Evolutionary conservation across 2,113 vertebrate species (phyloP).

Genomic region (Potamarius usumacintae): DNA sequence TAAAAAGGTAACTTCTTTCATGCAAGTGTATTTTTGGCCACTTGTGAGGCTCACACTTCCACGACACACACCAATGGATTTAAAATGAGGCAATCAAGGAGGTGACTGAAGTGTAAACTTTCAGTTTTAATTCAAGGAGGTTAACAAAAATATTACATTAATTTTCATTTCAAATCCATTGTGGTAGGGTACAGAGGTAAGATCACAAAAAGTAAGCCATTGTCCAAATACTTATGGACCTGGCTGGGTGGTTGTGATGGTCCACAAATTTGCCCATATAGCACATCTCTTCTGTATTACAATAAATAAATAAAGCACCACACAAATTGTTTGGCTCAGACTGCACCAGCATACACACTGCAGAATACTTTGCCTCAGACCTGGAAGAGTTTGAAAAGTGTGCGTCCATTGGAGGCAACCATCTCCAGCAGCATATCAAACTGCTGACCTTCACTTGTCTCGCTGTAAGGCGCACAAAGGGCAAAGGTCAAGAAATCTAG

Average conservation of each 20-base stretch:
- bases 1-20: too few relatives aligned
- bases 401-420: constrained; percentile 93
- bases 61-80: too few relatives aligned
- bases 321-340: not conserved
- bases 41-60: too few relatives aligned
- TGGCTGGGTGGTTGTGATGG: not conserved
- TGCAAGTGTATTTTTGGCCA: too few relatives aligned
- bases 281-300: not conserved
- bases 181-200: not conserved
- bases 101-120: too few relatives aligned
- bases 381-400: constrained; percentile 97
- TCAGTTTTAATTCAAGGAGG: too few relatives aligned
- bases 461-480: constrained; percentile 98
- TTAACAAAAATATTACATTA: too few relatives aligned
- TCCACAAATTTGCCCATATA: not conserved
- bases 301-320: not conserved
- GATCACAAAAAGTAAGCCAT: not conserved
- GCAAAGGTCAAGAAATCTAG: constrained; percentile 98
- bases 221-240: not conserved
- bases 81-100: too few relatives aligned
- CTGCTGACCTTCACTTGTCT: constrained; percentile 97
- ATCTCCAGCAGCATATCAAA: constrained; percentile 99
- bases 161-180: too few relatives aligned
- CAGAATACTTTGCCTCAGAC: constrained; percentile 63
- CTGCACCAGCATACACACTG: not conserved